These are phyloP conservation scores for Cricetomys ansorgei DNA, from an alignment of 2,113 vertebrate genomes.

Conservation along the genomic window DNA sequence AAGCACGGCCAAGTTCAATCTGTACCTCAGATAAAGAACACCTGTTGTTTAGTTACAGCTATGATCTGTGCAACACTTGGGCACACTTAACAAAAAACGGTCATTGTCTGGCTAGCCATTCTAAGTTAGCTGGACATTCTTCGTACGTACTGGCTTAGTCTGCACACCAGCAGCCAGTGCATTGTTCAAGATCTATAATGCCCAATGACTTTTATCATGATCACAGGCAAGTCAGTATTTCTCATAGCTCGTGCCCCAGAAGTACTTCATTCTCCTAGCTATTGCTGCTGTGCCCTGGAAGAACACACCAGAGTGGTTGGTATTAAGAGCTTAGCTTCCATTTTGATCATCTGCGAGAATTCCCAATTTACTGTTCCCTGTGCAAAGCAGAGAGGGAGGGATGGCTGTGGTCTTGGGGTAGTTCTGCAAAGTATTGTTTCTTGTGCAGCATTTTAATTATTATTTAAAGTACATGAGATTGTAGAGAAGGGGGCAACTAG, in stretches of 20 bases:
- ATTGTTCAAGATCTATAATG: neutral
- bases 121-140: neutral
- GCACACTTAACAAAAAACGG: neutral
- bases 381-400: neutral
- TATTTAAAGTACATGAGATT: neutral
- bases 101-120: neutral
- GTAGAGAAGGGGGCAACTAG: neutral
- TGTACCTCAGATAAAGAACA: neutral
- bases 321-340: neutral
- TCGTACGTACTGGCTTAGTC: neutral
- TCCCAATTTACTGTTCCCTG: neutral
- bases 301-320: rapidly evolving
- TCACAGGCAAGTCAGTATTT: neutral
- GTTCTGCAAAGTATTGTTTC: neutral
- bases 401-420: neutral
- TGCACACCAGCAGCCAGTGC: neutral
- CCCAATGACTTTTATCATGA: neutral
- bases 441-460: neutral
- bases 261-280: neutral
- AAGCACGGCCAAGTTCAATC: neutral
- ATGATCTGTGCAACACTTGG: neutral
- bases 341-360: no score
- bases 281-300: neutral
- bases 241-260: neutral
- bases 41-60: neutral